A percentile compares a stretch with the other conserved stretches of the same genome.
These are phyloP conservation scores for Corythoichthys intestinalis DNA, from an alignment of 2,113 vertebrate species.

Conservation along the genomic window DNA sequence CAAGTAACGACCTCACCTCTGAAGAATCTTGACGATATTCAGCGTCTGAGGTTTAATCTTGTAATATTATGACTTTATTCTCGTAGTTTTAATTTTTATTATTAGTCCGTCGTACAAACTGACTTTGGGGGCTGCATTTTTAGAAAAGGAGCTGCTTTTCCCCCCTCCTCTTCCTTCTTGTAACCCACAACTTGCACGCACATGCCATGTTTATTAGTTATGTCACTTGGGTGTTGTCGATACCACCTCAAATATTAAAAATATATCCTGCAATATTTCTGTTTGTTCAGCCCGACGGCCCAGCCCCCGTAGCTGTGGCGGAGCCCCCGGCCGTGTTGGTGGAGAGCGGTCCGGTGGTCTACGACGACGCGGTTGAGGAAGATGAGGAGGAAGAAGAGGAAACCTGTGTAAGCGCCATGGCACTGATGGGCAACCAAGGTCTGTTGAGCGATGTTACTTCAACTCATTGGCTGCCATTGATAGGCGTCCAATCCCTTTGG, in stretches of 20 bases:
- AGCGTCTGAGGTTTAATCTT: no score
- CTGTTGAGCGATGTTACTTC: background rate
- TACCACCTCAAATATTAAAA: background rate
- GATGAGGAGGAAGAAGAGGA: conserved; percentile 9
- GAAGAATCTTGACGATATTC: no score
- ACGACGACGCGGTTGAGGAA: conserved; percentile 4
- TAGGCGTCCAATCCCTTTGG: no score
- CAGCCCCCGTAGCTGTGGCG: background rate
- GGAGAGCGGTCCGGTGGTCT: conserved; percentile 13
- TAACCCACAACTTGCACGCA: background rate
- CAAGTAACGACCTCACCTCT: no score
- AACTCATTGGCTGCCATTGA: background rate
- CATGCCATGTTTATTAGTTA: background rate
- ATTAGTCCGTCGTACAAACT: background rate
- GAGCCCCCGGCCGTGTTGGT: background rate
- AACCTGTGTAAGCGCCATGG: conserved; percentile 6
- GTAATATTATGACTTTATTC: no score
- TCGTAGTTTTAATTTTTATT: no score
- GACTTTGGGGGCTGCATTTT: background rate
- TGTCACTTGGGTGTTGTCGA: background rate
- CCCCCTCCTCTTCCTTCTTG: background rate
- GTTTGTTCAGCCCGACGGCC: background rate
- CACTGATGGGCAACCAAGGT: conserved; percentile 3
- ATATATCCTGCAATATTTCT: background rate
- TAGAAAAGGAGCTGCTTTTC: background rate